Evolutionary conservation across 2,113 vertebrate genomes (phyloP), one percentile per base, ranked within the genome.

Genomic region (Phocoena sinus): DNA sequence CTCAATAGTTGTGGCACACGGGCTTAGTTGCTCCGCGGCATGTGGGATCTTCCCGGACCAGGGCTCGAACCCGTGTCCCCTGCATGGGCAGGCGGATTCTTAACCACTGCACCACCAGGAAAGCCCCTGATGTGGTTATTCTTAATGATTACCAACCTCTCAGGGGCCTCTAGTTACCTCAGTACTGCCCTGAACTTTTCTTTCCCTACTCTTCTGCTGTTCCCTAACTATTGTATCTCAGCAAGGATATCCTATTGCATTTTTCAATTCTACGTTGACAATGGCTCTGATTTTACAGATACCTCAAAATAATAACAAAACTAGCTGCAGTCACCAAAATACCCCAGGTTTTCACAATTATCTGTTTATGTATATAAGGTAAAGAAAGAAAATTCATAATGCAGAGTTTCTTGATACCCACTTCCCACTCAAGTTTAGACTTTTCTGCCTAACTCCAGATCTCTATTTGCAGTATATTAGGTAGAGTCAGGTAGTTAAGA

Each of bases 61-160:
- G 50, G 50, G 50, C 50, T 53, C 5, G 50, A 53, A 53, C 50
- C 50, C 4, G 4, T 53, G 50, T 53, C 4, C 50, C 14, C 50
- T 53, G 50, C 50, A 53, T 53, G 17, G 50, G 50, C 50, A 53
- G 50, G 50, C 1, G 1, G 53, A 25, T 62, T 62, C 60, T 62
- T 62, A 62, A 62, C 23, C 23, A 10, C 60, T 9, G 23, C 21
- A 23, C 23, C 60, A 62, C 60, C 8, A 23, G 60, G 60, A 23
- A 62, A 21, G 7, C 60, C 89, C 89, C 84, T 96, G 44, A 50
- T 60, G 67, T 62, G 60, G n/a, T 73, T 89, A 63, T 88, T 96
- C 91, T 94, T 91, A 96, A 62, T 63, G 84, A 95, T 77, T 63
- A 44, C n/a, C 2, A 4, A 70, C 91, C 76, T 96, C 71, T 96